These are phyloP conservation scores for Lamellibrachia luymesi DNA, from an alignment of 1,140 invertebrate genomes.

Conservation along the genomic window DNA sequence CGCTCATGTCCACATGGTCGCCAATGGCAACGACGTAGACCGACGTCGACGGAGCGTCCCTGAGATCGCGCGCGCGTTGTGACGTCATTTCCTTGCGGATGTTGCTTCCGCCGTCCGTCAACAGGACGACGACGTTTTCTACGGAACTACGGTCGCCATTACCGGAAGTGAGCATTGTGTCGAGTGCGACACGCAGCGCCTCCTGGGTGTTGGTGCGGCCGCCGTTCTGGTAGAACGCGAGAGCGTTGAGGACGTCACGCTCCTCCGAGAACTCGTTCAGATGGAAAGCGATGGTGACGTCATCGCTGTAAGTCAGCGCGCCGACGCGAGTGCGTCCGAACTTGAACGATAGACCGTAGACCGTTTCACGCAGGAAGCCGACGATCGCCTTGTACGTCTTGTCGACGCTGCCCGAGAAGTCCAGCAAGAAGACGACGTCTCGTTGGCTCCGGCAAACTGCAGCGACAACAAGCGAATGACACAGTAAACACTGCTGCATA, in stretches of 20 bases:
- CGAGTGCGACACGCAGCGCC: constrained; percentile 15
- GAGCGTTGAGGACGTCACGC: constrained; percentile 18
- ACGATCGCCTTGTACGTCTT: constrained; percentile 13
- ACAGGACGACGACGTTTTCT: constrained; percentile 27
- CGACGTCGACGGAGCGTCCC: not conserved
- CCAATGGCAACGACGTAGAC: constrained; percentile 21
- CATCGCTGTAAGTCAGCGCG: constrained; percentile 6
- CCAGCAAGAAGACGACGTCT: constrained; percentile 26
- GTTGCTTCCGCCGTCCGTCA: constrained; percentile 41
- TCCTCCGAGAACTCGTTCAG: constrained; percentile 8
- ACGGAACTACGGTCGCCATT: constrained; percentile 17
- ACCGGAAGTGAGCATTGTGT: constrained; percentile 12
- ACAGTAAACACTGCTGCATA: not conserved
- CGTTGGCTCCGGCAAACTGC: constrained; percentile 17
- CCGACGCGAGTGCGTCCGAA: constrained; percentile 4
- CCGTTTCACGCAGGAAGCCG: not conserved
- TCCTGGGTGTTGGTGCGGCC: constrained; percentile 29
- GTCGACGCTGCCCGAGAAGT: constrained; percentile 26
- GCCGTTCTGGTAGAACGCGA: constrained; percentile 25
- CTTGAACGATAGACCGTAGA: constrained; percentile 21
- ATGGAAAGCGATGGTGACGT: constrained; percentile 9
- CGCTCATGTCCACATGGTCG: constrained; percentile 17
- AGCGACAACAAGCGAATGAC: not conserved
- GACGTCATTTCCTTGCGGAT: constrained; percentile 29
- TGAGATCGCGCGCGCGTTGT: constrained; percentile 2